These are phyloP conservation scores for Paramormyrops kingsleyae DNA, from an alignment of 2,113 vertebrate species.

Conservation along the genomic window DNA sequence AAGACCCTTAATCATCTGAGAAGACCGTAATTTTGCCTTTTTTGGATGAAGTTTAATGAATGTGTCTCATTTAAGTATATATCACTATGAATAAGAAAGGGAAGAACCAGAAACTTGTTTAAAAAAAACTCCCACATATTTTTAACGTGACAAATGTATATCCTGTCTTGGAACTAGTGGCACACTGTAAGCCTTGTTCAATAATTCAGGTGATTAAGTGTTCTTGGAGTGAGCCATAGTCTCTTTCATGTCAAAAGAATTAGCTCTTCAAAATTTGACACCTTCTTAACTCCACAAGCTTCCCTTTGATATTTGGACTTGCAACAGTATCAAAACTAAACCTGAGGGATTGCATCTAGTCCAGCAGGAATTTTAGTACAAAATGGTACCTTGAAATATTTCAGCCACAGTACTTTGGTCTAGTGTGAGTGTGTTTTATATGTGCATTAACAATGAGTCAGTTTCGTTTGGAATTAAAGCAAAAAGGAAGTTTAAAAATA, in stretches of 20 bases:
- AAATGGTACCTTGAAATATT: constrained; percentile 1
- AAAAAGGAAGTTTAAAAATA: not conserved
- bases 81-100: not conserved
- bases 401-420: not conserved
- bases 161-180: not conserved
- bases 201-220: constrained; percentile 19
- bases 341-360: not conserved
- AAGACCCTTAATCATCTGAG: not conserved
- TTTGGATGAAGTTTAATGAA: not conserved
- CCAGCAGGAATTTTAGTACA: constrained; percentile 2
- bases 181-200: constrained; percentile 1
- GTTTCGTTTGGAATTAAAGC: not conserved
- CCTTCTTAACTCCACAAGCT: constrained; percentile 11
- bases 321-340: constrained; percentile 13
- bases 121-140: not conserved
- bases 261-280: not conserved
- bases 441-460: not conserved
- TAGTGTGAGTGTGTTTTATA: not conserved
- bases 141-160: not conserved
- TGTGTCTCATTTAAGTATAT: not conserved
- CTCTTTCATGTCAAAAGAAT: constrained; percentile 14
- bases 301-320: constrained; percentile 14
- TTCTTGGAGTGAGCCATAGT: not conserved
- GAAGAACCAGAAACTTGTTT: not conserved
- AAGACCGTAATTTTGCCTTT: not conserved